phyloP scores from a whole-genome alignment of 2,113 vertebrate genomes.

The Poicephalus gulielmi region DNA sequence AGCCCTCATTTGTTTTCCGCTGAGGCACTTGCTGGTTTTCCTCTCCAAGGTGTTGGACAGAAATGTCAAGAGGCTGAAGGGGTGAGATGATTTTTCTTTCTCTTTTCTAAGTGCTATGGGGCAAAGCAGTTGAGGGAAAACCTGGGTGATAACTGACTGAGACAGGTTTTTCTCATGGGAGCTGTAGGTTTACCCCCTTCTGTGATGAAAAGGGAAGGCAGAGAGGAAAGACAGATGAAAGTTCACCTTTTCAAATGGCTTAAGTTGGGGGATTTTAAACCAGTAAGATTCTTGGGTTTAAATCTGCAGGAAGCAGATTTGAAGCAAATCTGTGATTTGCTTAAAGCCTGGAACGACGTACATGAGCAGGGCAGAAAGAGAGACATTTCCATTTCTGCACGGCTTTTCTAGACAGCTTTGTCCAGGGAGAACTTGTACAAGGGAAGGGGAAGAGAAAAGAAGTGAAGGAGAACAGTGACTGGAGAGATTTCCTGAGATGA shows the following conservation, averaged over 20 bases:
- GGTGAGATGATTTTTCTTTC: not conserved
- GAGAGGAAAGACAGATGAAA: not conserved
- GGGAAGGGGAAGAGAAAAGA: constrained; percentile 5
- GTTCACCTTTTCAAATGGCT: not conserved
- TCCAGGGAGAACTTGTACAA: not conserved
- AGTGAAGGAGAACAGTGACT: not conserved
- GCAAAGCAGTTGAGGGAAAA: constrained; percentile 10
- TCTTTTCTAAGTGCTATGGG: constrained; percentile 20
- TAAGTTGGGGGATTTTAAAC: not conserved
- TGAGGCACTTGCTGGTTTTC: constrained; percentile 49
- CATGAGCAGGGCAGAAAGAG: not conserved
- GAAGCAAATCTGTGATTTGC: not conserved
- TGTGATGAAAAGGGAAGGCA: not conserved
- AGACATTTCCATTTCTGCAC: not conserved
- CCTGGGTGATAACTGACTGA: constrained; percentile 6
- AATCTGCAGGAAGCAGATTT: not conserved
- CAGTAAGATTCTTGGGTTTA: not conserved
- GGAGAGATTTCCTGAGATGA: constrained; percentile 23
- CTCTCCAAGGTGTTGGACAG: constrained; percentile 64
- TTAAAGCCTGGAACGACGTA: not conserved
- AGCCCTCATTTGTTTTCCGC: constrained; percentile 62
- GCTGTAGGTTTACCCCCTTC: not conserved
- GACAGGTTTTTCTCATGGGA: constrained; percentile 41
- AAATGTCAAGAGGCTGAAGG: constrained; percentile 63
- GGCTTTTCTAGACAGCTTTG: not conserved